Percentiles rank a stretch among this genome's conserved stretches.
phyloP scores from a whole-genome alignment of 2,113 vertebrate genomes.

The Alethe castanea region DNA sequence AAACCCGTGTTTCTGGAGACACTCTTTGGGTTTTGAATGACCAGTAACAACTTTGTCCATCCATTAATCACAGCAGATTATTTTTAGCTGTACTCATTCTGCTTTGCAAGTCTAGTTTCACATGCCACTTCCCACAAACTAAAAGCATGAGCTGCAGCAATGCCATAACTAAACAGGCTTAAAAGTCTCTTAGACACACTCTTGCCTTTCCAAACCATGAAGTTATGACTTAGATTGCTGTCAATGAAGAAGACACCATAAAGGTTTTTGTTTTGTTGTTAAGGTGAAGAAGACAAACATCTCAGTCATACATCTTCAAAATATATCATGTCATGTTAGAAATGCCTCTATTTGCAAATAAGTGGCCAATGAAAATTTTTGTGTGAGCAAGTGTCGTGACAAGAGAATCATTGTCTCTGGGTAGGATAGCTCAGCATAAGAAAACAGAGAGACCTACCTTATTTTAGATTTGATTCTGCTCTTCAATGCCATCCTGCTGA shows the following conservation, averaged over 20 bases:
- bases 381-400: background rate
- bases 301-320: no score
- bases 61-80: background rate
- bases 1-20: rapidly evolving
- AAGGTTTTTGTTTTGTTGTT: background rate
- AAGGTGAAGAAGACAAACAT: background rate
- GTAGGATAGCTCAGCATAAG: background rate
- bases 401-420: background rate
- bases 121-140: background rate
- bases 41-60: background rate
- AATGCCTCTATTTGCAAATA: background rate
- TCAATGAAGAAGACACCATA: background rate
- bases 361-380: background rate
- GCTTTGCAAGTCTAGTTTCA: background rate
- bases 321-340: background rate
- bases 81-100: background rate
- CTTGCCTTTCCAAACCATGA: background rate
- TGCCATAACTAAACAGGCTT: background rate
- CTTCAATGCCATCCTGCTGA: background rate
- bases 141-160: background rate
- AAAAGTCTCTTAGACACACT: background rate
- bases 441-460: background rate
- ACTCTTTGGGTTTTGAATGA: rapidly evolving
- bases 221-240: background rate
- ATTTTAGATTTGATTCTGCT: background rate